Base-by-base conservation (phyloP, 2,888 invertebrate species). In the Germaria angustata region DNA sequence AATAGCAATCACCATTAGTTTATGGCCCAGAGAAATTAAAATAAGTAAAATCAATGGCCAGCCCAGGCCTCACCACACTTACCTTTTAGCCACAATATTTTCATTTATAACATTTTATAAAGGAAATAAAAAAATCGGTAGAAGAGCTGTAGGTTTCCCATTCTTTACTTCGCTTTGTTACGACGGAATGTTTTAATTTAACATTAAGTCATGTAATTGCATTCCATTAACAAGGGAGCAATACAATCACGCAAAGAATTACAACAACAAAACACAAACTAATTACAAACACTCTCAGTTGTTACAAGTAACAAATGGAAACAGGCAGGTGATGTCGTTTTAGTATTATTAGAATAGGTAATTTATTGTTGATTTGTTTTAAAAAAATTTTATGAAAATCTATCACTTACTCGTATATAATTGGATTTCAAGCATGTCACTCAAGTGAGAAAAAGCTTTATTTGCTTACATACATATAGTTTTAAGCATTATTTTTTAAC, bases 201-300 rank as follows among this genome's bases (percentile, higher is more conserved):
- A 69, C 63, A 55, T 46, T 63, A 75, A 75, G 63, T 69, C 63
- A 75, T 76, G 49, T 71, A 80, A 76, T 76, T 71, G 69, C 39
- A 61, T 76, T 71, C 17, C 49, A 22, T 65, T 69, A 65, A 76
- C 69, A 80, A 75, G 57, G 69, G 41, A 59, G 22, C n/a, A 55
- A 53, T 32, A 36, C 24, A 53, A 65, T n/a, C 32, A 24, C 13
- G 9, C 34, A 44, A 15, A 32, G 28, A 49, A 59, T 22, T 22
- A 34, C 6, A 51, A 66, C 17, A 59, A 34, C 32, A 51, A 20
- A 20, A 46, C 13, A 15, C n/a, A 11, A 28, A 65, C 28, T 44
- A 72, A 34, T 34, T 17, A 61, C 69, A 49, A 66, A 20, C 49
- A 22, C 15, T 24, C 2, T 4, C 24, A 63, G n/a, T 34, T 4